Evolutionary conservation across 2,888 invertebrate genomes (phyloP), one percentile per base, ranked within the genome.

Genomic region (Scrobipalpa costella): DNA sequence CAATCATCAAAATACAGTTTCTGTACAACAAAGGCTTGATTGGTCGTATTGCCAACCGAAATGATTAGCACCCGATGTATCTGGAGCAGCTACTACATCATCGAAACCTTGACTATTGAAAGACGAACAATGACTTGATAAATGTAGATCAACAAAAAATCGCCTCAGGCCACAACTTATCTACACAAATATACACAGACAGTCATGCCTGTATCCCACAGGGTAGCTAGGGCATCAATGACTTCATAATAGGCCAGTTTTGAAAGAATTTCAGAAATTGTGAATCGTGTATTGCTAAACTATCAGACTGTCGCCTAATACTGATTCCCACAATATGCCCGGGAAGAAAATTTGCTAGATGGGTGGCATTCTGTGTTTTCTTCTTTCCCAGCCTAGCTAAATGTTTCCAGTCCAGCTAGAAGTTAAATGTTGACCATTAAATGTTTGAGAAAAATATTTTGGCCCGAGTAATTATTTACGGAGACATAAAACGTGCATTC

Each of bases 401-500:
- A n/a, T n/a, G n/a, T n/a, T n/a, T n/a, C n/a, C n/a, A n/a, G n/a
- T n/a, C n/a, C n/a, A n/a, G n/a, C n/a, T n/a, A n/a, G n/a, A n/a
- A n/a, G n/a, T n/a, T n/a, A n/a, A n/a, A n/a, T n/a, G 44, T 8
- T 21, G 33, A 17, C 19, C n/a, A 7, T 27, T 49, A 34, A 36
- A n/a, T 63, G 27, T 57, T 63, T 59, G 63, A 36, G 44, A 63
- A 60, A 63, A 58, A 34, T 38, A 47, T 36, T 58, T 50, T 38
- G 50, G 38, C 36, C n/a, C 36, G 40, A 62, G 73, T 78, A 78
- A 81, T 80, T 83, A 83, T 84, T 81, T 83, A 81, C 77, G 67
- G 72, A 80, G 77, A 78, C 74, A 78, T 83, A 83, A 85, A 83
- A 79, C 76, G 75, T 78, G 77, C 83, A 81, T 81, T 83, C 77